Percentiles rank a stretch among this genome's conserved stretches.
phyloP scores from a whole-genome alignment of 1,140 invertebrate genomes.

The Drosophila pachea region DNA sequence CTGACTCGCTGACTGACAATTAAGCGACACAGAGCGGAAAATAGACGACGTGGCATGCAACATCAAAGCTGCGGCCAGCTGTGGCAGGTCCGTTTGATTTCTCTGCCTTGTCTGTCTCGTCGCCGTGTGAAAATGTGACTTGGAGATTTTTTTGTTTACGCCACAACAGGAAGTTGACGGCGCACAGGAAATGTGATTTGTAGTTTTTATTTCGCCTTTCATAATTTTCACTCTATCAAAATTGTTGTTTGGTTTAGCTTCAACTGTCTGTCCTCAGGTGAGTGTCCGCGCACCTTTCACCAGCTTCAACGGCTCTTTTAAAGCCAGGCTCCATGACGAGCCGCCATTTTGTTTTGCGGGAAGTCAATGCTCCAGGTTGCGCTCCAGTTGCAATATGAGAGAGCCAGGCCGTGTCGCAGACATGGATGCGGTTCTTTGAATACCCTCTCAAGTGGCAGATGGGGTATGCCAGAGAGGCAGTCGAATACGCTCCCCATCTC shows the following conservation, averaged over 20 bases:
- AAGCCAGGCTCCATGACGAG: conserved; percentile 47
- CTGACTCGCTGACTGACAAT: conserved; percentile 45
- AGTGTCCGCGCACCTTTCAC: conserved; percentile 42
- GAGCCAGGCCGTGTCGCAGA: conserved; percentile 37
- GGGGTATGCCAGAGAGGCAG: conserved; percentile 20
- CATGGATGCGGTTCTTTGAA: conserved; percentile 43
- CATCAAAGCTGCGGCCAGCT: conserved; percentile 58
- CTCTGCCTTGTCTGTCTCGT: conserved; percentile 40
- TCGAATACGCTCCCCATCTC: no score
- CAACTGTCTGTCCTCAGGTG: conserved; percentile 53
- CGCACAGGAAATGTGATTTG: conserved; percentile 74
- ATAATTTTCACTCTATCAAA: conserved; percentile 51
- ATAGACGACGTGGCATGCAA: conserved; percentile 69
- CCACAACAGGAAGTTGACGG: conserved; percentile 64
- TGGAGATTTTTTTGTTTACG: conserved; percentile 52
- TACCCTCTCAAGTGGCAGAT: conserved; percentile 12
- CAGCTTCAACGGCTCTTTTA: conserved; percentile 51
- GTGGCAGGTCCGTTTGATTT: conserved; percentile 60
- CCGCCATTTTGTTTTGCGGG: conserved; percentile 58
- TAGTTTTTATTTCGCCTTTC: conserved; percentile 47
- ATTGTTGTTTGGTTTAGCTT: conserved; percentile 50
- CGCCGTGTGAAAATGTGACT: conserved; percentile 68
- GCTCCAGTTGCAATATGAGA: conserved; percentile 33
- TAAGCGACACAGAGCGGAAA: conserved; percentile 72
- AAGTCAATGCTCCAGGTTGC: conserved; percentile 59